Evolutionary conservation across 2,113 vertebrate genomes (phyloP).

Genomic region (Menura novaehollandiae): DNA sequence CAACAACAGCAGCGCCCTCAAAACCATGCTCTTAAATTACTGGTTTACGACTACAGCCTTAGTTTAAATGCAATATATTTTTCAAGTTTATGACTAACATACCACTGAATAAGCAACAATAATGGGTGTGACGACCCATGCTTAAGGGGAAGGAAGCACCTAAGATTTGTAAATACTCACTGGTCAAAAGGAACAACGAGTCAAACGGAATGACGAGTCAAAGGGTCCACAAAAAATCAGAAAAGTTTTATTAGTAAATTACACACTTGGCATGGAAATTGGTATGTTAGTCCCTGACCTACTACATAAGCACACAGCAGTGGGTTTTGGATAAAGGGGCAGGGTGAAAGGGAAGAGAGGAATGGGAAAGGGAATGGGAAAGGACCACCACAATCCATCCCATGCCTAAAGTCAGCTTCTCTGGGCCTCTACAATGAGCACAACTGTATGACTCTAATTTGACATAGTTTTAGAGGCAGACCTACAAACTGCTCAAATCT

Average conservation of each 20-base stretch:
- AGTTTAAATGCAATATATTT: neutral
- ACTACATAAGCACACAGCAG: neutral
- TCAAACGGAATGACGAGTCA: neutral
- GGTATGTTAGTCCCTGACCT: neutral
- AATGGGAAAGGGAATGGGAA: neutral
- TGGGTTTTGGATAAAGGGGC: fast-evolving
- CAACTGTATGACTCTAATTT: neutral
- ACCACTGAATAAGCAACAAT: neutral
- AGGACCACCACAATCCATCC: neutral
- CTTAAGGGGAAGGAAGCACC: neutral
- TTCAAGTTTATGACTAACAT: neutral
- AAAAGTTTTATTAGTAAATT: neutral
- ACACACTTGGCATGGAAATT: neutral
- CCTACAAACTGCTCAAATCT: neutral
- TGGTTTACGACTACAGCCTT: neutral
- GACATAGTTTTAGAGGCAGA: neutral
- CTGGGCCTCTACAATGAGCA: neutral
- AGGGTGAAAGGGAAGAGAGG: neutral
- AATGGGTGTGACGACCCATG: neutral
- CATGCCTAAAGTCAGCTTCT: too few species aligned
- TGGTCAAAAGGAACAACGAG: neutral
- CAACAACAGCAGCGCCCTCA: neutral
- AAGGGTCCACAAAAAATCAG: neutral
- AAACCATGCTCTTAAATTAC: neutral
- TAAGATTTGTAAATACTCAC: neutral